These are phyloP conservation scores for Centroberyx gerrardi DNA, from an alignment of 2,797 vertebrate species.

Conservation along the genomic window DNA sequence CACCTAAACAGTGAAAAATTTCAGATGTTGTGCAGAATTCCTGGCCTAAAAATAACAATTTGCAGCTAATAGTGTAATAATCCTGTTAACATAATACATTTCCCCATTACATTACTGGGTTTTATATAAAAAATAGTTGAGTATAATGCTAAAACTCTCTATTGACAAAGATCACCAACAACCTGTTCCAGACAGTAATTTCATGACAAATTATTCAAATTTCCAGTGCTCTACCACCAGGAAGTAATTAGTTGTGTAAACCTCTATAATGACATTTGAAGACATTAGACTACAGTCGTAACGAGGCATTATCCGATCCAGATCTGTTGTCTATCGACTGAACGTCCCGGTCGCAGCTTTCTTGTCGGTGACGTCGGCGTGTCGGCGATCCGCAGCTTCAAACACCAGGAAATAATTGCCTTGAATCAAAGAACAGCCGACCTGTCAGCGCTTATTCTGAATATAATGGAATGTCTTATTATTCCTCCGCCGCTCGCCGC, in stretches of 20 bases:
- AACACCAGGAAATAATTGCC: slow-evolving; percentile 38
- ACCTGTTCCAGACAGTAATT: not conserved
- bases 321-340: slow-evolving; percentile 24
- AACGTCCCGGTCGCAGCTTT: slow-evolving; percentile 26
- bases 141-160: too few species aligned
- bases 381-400: slow-evolving; percentile 22
- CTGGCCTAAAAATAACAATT: too few species aligned
- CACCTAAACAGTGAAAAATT: too few species aligned
- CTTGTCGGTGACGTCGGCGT: not conserved
- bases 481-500: slow-evolving; percentile 2
- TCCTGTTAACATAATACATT: too few species aligned
- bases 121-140: too few species aligned
- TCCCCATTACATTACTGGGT: too few species aligned
- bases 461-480: slow-evolving; percentile 18
- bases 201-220: not conserved
- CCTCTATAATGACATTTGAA: not conserved
- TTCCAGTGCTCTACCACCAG: not conserved
- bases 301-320: slow-evolving; percentile 26
- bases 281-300: not conserved
- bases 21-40: too few species aligned
- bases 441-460: slow-evolving; percentile 30
- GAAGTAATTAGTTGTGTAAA: not conserved
- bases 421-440: slow-evolving; percentile 40
- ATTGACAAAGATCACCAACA: too few species aligned
- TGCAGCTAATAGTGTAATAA: too few species aligned